Conservation (phyloP, 2,888 invertebrate genomes). For the Dynastes grantii region DNA sequence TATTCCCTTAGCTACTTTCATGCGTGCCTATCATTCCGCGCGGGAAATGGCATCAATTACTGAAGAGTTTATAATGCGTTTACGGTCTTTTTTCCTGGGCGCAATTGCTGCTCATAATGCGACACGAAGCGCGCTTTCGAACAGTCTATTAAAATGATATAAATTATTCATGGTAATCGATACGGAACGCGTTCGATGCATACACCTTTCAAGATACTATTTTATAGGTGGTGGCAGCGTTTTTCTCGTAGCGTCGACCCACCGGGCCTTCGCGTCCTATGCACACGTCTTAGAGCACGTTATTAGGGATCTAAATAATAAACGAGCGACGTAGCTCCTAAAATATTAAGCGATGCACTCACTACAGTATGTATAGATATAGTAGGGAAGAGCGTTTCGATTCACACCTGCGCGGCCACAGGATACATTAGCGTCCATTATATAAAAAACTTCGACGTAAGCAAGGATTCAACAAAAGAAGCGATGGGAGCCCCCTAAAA, state of each 20-base stretch:
- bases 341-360: slow-evolving; percentile 43
- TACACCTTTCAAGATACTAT: not conserved
- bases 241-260: not conserved
- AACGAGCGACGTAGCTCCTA: slow-evolving; percentile 38
- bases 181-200: not conserved
- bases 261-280: not conserved
- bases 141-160: slow-evolving; percentile 29
- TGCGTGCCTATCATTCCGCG: too few relatives aligned
- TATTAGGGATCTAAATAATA: slow-evolving; percentile 47
- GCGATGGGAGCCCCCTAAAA: too few relatives aligned
- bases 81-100: not conserved
- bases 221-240: slow-evolving; percentile 12
- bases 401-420: slow-evolving; percentile 40
- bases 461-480: slow-evolving; percentile 8
- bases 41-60: not conserved
- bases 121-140: not conserved
- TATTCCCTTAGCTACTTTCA: too few relatives aligned
- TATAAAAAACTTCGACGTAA: slow-evolving; percentile 5
- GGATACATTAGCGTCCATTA: slow-evolving; percentile 25
- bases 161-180: slow-evolving; percentile 30
- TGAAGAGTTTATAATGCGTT: not conserved
- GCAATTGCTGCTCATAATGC: slow-evolving; percentile 17
- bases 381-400: slow-evolving; percentile 1
- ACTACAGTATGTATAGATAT: not conserved
- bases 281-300: slow-evolving; percentile 18